phyloP scores from a whole-genome alignment of 1,140 invertebrate species.

The Protaetia brevitarsis region DNA sequence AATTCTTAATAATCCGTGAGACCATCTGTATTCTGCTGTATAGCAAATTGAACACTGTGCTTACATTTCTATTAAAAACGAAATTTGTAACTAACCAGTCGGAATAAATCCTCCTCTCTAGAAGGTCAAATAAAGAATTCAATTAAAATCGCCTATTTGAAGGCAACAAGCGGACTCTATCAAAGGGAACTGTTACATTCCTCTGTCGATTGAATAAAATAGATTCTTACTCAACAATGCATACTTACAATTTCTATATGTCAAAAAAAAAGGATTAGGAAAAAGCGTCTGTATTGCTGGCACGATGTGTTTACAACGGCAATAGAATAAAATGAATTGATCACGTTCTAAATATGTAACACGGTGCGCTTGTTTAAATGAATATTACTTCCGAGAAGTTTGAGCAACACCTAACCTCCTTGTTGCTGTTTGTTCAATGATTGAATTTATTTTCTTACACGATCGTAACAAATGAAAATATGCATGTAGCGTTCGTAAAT shows the following conservation, averaged over 20 bases:
- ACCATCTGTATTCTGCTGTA: too few relatives aligned
- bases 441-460: constrained; percentile 17
- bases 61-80: too few relatives aligned
- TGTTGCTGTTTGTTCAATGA: not conserved
- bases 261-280: constrained; percentile 17
- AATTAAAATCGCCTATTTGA: not conserved
- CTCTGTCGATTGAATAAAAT: constrained; percentile 6
- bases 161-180: not conserved
- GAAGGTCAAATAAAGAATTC: not conserved
- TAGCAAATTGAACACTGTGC: too few relatives aligned
- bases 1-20: too few relatives aligned
- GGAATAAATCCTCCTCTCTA: too few relatives aligned
- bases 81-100: too few relatives aligned
- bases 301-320: constrained; percentile 6
- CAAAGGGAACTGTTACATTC: constrained; percentile 2
- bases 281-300: not conserved
- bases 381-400: constrained; percentile 9
- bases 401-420: constrained; percentile 1
- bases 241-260: constrained; percentile 10
- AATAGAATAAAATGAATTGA: constrained; percentile 15
- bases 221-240: not conserved
- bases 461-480: not conserved
- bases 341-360: constrained; percentile 16
- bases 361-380: not conserved
- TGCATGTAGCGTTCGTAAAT: not conserved